Evolutionary conservation across 2,113 vertebrate genomes (phyloP).

Genomic region (Nannospalax galili): DNA sequence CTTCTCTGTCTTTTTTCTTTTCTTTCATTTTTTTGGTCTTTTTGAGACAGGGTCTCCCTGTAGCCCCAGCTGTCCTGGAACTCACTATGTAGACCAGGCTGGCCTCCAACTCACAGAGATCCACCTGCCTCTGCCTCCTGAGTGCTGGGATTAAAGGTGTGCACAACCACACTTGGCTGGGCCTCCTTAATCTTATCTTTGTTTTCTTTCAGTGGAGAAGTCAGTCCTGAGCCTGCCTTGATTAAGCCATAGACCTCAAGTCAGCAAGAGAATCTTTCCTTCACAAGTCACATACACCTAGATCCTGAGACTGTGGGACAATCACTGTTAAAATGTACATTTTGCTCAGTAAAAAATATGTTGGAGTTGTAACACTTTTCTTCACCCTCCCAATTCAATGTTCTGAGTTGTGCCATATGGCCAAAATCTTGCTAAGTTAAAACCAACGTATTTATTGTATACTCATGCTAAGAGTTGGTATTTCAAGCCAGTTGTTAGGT

Average conservation of each 20-base stretch:
- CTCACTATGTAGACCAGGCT: too few species aligned
- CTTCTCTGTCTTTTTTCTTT: too few species aligned
- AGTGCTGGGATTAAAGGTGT: too few species aligned
- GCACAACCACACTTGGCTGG: too few species aligned
- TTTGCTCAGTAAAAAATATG: background rate
- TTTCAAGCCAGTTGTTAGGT: background rate
- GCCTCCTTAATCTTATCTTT: background rate
- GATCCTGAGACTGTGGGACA: background rate
- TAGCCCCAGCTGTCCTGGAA: too few species aligned
- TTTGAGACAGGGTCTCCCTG: too few species aligned
- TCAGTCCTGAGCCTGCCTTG: background rate
- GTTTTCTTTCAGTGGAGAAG: background rate
- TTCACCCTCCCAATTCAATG: background rate
- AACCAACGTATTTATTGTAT: conserved; percentile 17
- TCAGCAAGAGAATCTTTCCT: background rate
- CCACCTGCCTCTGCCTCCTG: too few species aligned
- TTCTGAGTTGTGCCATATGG: background rate
- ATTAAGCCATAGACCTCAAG: background rate
- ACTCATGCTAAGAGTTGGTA: background rate
- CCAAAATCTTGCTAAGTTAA: background rate
- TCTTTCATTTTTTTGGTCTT: too few species aligned
- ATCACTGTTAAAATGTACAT: rapidly evolving
- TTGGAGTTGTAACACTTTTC: background rate
- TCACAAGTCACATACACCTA: background rate
- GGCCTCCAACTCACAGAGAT: too few species aligned